Percentiles rank a stretch among this genome's conserved stretches.
These are phyloP conservation scores for Nannospalax galili DNA, from an alignment of 2,113 vertebrate species.

Conservation along the genomic window DNA sequence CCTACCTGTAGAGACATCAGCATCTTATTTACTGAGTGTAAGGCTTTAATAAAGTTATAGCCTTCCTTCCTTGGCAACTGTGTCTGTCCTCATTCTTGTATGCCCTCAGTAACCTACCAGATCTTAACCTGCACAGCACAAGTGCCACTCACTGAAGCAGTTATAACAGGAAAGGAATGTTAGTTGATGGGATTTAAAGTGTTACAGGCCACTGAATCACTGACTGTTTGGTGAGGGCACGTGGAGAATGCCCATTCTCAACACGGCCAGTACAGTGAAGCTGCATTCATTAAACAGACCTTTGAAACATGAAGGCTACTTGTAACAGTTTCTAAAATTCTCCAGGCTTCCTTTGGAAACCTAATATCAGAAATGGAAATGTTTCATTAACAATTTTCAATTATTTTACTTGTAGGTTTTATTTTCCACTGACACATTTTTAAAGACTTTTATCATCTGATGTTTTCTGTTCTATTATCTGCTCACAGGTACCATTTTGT, in stretches of 20 bases:
- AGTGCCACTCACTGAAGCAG: conserved; percentile 68
- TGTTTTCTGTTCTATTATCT: neutral
- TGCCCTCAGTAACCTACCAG: conserved; percentile 50
- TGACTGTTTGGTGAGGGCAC: conserved; percentile 21
- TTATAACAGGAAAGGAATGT: conserved; percentile 47
- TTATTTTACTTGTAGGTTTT: neutral
- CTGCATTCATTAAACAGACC: conserved; percentile 30
- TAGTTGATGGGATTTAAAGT: conserved; percentile 44
- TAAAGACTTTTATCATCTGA: neutral
- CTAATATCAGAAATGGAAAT: neutral
- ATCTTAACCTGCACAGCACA: conserved; percentile 62
- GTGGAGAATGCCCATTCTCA: conserved; percentile 39
- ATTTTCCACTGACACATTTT: neutral
- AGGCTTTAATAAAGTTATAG: conserved; percentile 61
- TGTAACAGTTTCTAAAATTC: conserved; percentile 47
- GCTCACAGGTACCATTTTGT: neutral
- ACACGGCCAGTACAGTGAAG: conserved; percentile 40
- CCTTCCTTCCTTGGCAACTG: conserved; percentile 45
- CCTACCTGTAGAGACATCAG: neutral
- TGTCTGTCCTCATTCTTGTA: conserved; percentile 57
- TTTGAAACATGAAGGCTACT: conserved; percentile 59
- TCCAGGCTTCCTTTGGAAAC: conserved; percentile 14
- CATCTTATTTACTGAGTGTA: conserved; percentile 4
- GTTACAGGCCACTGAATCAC: conserved; percentile 41
- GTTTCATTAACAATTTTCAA: neutral